Base-by-base conservation (phyloP, 1,140 invertebrate species). In the Atta texana region DNA sequence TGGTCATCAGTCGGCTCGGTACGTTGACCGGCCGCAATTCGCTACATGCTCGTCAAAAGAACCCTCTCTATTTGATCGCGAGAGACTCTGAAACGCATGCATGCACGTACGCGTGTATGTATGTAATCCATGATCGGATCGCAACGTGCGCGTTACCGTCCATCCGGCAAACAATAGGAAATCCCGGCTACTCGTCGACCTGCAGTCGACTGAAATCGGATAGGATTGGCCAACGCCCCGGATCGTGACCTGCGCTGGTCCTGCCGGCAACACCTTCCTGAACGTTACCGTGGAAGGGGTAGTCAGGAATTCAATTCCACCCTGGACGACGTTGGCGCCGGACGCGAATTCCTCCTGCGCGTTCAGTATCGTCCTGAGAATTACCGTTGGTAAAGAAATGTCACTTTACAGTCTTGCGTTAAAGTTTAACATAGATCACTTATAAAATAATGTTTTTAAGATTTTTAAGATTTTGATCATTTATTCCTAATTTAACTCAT, bases 201-300 rank as follows among this genome's bases (percentile, higher is more conserved):
- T 92, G 91, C 88, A 90, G 90, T 87, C 91, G 87, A 86, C 85
- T 85, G 92, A 93, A 93, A 93, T 93, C 78, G 91, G 91, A 93
- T 94, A 92, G 93, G 92, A 89, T 93, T 90, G 92, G 92, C 90
- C 93, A 91, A 92, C 92, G 92, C 86, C 86, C 92, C 92, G 89
- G 85, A 92, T 89, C 78, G 77, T 87, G 90, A 89, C 89, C 89
- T 69, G 75, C 69, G 69, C 80, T 88, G 86, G 68, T 92, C 87
- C 61, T 51, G n/a, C 76, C 86, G 63, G 68, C 72, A 90, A 91
- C 87, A 92, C 90, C 87, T 92, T 86, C 61, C 86, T 85, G 66
- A 64, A 69, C 72, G 57, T 28, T 28, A 7, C 68, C 24, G 49
- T 88, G 85, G 91, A 94, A 93, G 92, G 92, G 90, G 92, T 92